Conservation (phyloP, 2,113 vertebrate species). For the Hippocampus zosterae region DNA sequence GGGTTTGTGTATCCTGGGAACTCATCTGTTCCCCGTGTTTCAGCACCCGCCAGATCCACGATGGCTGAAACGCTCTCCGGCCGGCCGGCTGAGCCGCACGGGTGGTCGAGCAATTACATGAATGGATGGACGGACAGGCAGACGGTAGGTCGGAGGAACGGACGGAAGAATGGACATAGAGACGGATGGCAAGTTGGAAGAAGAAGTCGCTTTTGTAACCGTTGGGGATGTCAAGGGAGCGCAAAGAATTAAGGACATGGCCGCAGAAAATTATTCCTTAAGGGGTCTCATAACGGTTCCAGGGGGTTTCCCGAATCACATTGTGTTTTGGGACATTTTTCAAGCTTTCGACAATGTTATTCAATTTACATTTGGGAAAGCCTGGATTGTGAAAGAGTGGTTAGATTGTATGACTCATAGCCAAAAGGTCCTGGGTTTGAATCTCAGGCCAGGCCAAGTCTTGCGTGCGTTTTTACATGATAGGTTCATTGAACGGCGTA, state of each 20-base stretch:
- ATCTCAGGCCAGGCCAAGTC: too few relatives aligned
- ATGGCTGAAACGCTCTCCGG: slow-evolving; percentile 4
- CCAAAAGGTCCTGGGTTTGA: too few relatives aligned
- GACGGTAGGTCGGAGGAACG: background rate
- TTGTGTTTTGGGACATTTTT: too few relatives aligned
- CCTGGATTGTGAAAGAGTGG: too few relatives aligned
- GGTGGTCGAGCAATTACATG: background rate
- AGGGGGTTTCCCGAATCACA: background rate
- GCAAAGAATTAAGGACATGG: background rate
- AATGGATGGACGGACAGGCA: background rate
- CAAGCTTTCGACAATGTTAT: too few relatives aligned
- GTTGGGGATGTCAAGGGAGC: background rate
- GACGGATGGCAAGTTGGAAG: background rate
- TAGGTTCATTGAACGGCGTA: too few relatives aligned
- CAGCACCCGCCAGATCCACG: slow-evolving; percentile 13
- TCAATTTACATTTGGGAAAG: too few relatives aligned
- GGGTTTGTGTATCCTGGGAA: slow-evolving; percentile 35
- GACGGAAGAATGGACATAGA: background rate
- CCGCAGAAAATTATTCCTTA: slow-evolving; percentile 4
- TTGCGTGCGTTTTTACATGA: too few relatives aligned
- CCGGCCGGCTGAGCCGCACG: slow-evolving; percentile 2
- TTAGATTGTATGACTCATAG: too few relatives aligned
- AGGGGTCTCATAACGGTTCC: background rate
- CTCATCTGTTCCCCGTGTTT: slow-evolving; percentile 35
- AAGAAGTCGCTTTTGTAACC: background rate